phyloP scores from a whole-genome alignment of 2,888 invertebrate species.

The Drosophila neoperkinsi region DNA sequence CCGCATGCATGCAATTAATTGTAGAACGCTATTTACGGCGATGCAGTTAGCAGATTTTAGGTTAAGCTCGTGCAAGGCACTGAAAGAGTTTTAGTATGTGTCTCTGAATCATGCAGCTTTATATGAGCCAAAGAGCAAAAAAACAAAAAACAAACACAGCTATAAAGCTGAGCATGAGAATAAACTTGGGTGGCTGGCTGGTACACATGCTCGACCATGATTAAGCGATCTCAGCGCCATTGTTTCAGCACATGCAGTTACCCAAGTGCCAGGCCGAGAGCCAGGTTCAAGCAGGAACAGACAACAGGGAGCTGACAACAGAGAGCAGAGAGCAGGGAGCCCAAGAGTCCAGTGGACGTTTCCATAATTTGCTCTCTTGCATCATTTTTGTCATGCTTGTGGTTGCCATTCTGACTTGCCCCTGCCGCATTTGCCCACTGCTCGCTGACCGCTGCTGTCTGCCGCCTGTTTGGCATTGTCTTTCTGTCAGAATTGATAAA shows the following conservation, averaged over 20 bases:
- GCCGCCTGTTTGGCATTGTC: conserved; percentile 61
- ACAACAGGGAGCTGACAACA: not conserved
- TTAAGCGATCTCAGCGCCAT: conserved; percentile 82
- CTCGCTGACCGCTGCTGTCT: conserved; percentile 5
- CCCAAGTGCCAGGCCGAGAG: conserved; percentile 4
- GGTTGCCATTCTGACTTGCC: conserved; percentile 33
- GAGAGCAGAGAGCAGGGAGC: not conserved
- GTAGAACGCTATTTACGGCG: conserved; percentile 45
- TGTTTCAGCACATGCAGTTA: conserved; percentile 65
- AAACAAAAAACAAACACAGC: conserved; percentile 1
- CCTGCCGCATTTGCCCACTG: not conserved
- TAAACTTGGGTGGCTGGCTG: conserved; percentile 3
- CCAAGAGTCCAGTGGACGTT: conserved; percentile 11
- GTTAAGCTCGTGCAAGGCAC: conserved; percentile 48
- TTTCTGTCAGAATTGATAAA: conserved; percentile 77
- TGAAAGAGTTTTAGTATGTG: conserved; percentile 60
- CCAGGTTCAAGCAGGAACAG: not conserved
- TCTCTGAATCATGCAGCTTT: conserved; percentile 67
- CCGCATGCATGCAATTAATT: conserved; percentile 64
- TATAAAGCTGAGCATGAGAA: not conserved
- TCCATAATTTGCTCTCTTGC: conserved; percentile 64
- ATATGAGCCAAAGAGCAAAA: conserved; percentile 28
- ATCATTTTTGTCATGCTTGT: conserved; percentile 79
- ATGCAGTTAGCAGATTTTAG: conserved; percentile 60
- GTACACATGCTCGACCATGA: conserved; percentile 77